Conservation (phyloP, 1,140 invertebrate species). For the Elymnias hypermnestra region DNA sequence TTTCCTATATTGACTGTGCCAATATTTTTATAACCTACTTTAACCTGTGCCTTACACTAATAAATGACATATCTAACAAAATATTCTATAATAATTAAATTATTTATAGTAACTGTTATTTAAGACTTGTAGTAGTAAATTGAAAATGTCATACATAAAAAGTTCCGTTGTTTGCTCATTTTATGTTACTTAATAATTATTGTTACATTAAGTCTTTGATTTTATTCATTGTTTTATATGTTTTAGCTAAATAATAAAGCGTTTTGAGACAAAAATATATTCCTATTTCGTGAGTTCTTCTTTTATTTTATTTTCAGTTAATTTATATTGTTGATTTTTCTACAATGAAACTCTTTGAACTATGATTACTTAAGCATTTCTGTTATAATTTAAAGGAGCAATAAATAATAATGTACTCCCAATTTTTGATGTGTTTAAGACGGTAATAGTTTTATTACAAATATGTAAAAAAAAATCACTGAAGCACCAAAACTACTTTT, state of each 20-base stretch:
- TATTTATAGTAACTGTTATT: not conserved
- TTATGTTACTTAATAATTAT: conserved; percentile 1
- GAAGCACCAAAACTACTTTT: too few relatives aligned
- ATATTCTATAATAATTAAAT: not conserved
- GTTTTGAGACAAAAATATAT: not conserved
- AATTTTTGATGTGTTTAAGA: too few relatives aligned
- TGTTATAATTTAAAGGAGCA: too few relatives aligned
- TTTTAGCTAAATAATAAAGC: not conserved
- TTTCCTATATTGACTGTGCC: too few relatives aligned
- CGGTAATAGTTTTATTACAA: too few relatives aligned
- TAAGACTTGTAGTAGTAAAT: not conserved
- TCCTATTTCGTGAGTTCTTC: not conserved
- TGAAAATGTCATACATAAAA: not conserved
- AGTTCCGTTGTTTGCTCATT: conserved; percentile 1
- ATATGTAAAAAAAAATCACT: too few relatives aligned
- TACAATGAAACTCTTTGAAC: too few relatives aligned
- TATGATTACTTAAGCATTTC: too few relatives aligned
- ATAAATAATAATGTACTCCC: too few relatives aligned
- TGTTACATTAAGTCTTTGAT: not conserved
- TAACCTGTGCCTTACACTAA: too few relatives aligned
- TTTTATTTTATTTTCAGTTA: not conserved
- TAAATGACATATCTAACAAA: too few relatives aligned
- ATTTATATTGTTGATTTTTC: not conserved
- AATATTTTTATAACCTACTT: too few relatives aligned
- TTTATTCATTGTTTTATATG: not conserved